Evolutionary conservation across 2,797 vertebrate genomes (phyloP), one percentile per base, ranked within the genome.

Genomic region (Heteromormyrus szaboi): DNA sequence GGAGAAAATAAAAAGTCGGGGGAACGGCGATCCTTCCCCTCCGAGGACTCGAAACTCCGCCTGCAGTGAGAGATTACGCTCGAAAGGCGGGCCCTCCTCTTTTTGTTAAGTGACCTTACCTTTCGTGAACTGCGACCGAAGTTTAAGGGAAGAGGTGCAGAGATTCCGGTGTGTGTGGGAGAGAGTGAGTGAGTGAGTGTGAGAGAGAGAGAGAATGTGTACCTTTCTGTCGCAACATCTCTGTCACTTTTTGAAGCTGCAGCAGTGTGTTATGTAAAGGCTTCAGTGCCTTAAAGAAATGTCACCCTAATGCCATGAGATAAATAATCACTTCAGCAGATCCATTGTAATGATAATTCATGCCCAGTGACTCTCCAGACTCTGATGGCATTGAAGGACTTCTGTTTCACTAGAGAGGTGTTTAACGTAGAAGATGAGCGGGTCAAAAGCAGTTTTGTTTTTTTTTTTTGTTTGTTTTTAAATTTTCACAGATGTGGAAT

Each of bases 101-200:
- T 94, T 56, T 94, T 95, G 94, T 95, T 95, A 96, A 96, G 96
- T 96, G 96, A 95, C 96, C 96, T 96, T 96, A 96, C 93, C 95
- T 95, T 96, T 95, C 93, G 95, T 88, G 79, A 95, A 94, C 93
- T 88, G 89, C 94, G 92, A 96, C 95, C 92, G 93, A 94, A 93
- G 95, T 92, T 91, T 92, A 93, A 93, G 92, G 90, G 87, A 88
- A 81, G 56, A 76, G 50, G 86, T 90, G 68, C 94, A 93, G 94
- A 93, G 89, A 90, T 89, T 90, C 92, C 83, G 53, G n/a, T 41
- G 85, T 33, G 22, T 46, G 14, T 87, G 53, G 51, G 22, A 29
- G 14, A 9, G 48, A 51, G 14, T 1, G 53, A 19, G 53, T 0
- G 53, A 6, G 12, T 33, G 56, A 8, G 54, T 6, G 54, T n/a